Base-by-base conservation (phyloP, 1,140 invertebrate species). In the Delia radicum region DNA sequence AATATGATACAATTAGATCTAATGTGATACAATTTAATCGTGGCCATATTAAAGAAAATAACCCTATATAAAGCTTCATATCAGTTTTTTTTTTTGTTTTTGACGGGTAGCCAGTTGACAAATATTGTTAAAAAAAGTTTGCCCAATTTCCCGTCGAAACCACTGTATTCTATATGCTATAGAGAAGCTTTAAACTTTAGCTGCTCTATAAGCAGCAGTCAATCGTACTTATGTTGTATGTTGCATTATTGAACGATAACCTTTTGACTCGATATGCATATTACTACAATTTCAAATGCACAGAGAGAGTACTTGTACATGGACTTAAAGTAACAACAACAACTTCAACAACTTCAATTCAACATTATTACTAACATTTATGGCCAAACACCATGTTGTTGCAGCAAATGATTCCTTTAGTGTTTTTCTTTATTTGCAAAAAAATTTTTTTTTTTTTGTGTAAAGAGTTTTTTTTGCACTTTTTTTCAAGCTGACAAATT, bases 401-500 rank as follows among this genome's bases (percentile, higher is more conserved):
- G n/a, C 63, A 72, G 67, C 67, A 31, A 75, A 72, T 72, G 61
- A 72, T 55, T 55, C 48, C n/a, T 55, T 55, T 24, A 6, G 48
- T 55, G 48, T 55, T 55, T n/a, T 55, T 55, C 7, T 67, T 67
- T 31, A 29, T 67, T 67, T 29, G 63, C 28, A 67, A 63, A 5
- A 63, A n/a, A n/a, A 24, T n/a, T 55, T 67, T 31, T 67, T 28
- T 33, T 31, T 31, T n/a, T 67, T 28, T 15, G 63, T 18, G 21
- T 27, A 63, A 63, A 15, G 0, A 29, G 29, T 24, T 33, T 10
- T 24, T 37, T 13, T 65, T 29, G 46, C 18, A 24, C 0, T 65
- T 65, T 27, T 65, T 37, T 37, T 18, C 42, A 73, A 48, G 42
- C 83, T 84, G 83, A 85, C 83, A 85, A 85, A 85, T 85, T 85